Conservation (phyloP, 2,113 vertebrate species). For the Limnothrissa miodon region DNA sequence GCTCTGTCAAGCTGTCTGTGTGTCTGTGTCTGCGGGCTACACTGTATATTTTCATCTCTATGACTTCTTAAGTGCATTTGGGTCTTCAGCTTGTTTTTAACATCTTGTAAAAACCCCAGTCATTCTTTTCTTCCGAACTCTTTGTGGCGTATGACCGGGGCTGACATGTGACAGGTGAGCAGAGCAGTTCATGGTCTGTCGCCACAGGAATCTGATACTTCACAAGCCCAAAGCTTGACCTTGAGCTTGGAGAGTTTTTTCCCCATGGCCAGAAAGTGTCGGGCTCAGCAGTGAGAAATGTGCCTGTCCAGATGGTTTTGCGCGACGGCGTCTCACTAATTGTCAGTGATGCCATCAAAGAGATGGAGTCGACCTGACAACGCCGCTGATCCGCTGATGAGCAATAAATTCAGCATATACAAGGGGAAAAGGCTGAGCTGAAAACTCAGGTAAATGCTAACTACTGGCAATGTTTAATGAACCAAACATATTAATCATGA, state of each 20-base stretch:
- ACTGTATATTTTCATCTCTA: constrained; percentile 25
- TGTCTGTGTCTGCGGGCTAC: constrained; percentile 24
- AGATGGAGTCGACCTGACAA: constrained; percentile 75
- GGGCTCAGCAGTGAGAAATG: constrained; percentile 72
- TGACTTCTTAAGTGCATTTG: not conserved
- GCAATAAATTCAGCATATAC: constrained; percentile 65
- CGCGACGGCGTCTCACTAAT: constrained; percentile 78
- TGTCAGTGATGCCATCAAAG: constrained; percentile 80
- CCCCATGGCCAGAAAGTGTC: constrained; percentile 70
- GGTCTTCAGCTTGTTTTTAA: not conserved
- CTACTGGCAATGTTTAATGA: not conserved
- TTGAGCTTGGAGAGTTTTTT: constrained; percentile 71
- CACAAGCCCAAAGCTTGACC: constrained; percentile 72
- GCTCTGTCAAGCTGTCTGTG: constrained; percentile 6
- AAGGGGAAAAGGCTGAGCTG: constrained; percentile 55
- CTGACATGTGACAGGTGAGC: constrained; percentile 4
- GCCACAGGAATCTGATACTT: constrained; percentile 59
- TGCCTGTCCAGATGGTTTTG: constrained; percentile 79
- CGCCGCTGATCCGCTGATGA: constrained; percentile 76
- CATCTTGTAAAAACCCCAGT: not conserved
- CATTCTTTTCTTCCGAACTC: not conserved
- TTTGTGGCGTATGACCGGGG: not conserved
- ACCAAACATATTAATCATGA: not conserved
- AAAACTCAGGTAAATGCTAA: not conserved
- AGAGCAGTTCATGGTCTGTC: not conserved